These are phyloP conservation scores for Varanus komodoensis DNA, from an alignment of 2,113 vertebrate species.

Conservation along the genomic window DNA sequence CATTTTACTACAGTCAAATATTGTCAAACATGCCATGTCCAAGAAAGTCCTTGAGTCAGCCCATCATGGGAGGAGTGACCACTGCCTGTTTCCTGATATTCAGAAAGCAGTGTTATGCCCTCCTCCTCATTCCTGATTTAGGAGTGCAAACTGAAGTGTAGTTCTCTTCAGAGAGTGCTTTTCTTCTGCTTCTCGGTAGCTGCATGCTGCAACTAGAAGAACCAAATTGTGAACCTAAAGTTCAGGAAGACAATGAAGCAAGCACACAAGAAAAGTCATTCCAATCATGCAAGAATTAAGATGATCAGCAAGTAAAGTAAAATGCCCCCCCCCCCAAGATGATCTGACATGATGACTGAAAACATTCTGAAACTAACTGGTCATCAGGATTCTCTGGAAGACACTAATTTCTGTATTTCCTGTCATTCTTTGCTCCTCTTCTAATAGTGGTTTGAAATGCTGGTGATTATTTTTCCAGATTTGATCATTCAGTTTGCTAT, in stretches of 20 bases:
- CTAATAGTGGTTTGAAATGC: background rate
- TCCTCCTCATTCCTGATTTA: background rate
- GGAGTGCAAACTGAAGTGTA: background rate
- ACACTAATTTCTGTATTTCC: background rate
- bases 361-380: background rate
- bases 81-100: background rate
- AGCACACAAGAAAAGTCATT: background rate
- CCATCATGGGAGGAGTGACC: background rate
- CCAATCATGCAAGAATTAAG: background rate
- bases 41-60: background rate
- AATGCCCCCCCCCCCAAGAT: background rate
- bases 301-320: background rate
- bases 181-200: background rate
- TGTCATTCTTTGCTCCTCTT: background rate
- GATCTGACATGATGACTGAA: background rate
- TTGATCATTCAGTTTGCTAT: background rate
- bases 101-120: background rate
- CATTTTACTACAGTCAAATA: background rate
- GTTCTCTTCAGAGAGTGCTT: background rate
- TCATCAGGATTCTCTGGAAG: background rate
- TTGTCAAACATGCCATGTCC: background rate
- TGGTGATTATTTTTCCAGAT: background rate
- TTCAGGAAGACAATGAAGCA: background rate
- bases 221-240: background rate
- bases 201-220: background rate